phyloP scores from a whole-genome alignment of 2,888 invertebrate species.

The Drosophila stalkeri region DNA sequence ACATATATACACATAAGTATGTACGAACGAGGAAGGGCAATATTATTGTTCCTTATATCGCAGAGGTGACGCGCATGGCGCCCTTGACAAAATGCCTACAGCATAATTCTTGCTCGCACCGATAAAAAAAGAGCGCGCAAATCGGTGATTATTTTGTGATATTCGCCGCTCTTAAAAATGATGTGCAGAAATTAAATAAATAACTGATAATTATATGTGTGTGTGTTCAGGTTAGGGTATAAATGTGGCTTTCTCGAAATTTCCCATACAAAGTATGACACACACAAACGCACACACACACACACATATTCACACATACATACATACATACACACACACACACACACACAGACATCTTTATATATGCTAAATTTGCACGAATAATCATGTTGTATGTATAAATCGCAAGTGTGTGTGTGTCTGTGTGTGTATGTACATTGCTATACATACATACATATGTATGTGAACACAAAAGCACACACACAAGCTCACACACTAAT shows the following conservation, averaged over 20 bases:
- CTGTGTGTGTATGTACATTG: neutral
- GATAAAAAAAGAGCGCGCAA: slow-evolving; percentile 74
- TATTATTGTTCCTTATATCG: slow-evolving; percentile 19
- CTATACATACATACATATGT: slow-evolving; percentile 4
- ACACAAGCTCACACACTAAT: slow-evolving; percentile 15
- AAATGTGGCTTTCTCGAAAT: slow-evolving; percentile 58
- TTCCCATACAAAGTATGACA: slow-evolving; percentile 59
- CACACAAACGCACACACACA: slow-evolving; percentile 29
- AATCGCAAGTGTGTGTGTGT: neutral
- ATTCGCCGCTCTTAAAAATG: slow-evolving; percentile 3
- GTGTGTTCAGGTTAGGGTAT: neutral
- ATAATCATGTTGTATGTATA: slow-evolving; percentile 18
- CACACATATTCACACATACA: neutral
- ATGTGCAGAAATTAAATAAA: neutral
- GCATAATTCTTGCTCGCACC: slow-evolving; percentile 16
- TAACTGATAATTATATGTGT: neutral
- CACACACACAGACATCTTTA: slow-evolving; percentile 10
- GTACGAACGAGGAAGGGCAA: slow-evolving; percentile 5
- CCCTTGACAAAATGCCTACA: slow-evolving; percentile 50
- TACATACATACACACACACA: neutral
- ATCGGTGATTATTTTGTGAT: slow-evolving; percentile 1
- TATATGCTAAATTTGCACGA: slow-evolving; percentile 17
- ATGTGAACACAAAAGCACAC: neutral
- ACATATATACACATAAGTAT: neutral
- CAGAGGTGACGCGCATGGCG: slow-evolving; percentile 61